Percentiles rank a stretch among this genome's conserved stretches.
Conservation (phyloP, 2,888 invertebrate species). For the Pterostichus niger region DNA sequence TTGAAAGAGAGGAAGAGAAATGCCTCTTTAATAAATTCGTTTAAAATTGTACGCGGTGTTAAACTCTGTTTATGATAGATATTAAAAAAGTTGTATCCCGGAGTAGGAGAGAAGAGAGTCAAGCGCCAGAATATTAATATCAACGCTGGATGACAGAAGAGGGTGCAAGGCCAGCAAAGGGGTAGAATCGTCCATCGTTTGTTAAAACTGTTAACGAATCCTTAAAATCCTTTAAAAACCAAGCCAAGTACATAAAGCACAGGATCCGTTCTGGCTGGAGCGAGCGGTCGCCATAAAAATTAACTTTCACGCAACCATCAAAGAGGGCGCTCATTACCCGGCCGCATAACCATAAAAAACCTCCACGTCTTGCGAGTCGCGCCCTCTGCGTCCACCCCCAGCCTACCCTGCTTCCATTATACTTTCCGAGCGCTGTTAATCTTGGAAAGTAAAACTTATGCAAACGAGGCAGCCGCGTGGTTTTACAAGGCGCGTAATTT, state of each 20-base stretch:
- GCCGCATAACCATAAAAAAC: conserved; percentile 76
- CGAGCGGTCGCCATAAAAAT: conserved; percentile 75
- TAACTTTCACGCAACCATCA: conserved; percentile 75
- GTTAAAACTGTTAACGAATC: conserved; percentile 77
- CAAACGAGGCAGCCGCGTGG: conserved; percentile 77
- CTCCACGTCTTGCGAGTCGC: conserved; percentile 64
- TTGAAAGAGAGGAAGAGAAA: not conserved
- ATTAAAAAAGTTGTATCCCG: conserved; percentile 75
- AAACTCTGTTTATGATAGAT: conserved; percentile 74
- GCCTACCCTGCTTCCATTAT: conserved; percentile 73
- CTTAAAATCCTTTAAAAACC: conserved; percentile 76
- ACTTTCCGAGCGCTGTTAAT: conserved; percentile 77
- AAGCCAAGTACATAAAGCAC: conserved; percentile 75
- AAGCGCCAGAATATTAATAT: conserved; percentile 62
- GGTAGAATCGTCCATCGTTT: conserved; percentile 75
- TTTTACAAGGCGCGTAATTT: conserved; percentile 77
- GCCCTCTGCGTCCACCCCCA: conserved; percentile 43
- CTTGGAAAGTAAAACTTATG: conserved; percentile 78
- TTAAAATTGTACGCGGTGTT: conserved; percentile 74
- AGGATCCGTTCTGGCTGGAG: conserved; percentile 69
- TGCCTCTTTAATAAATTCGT: conserved; percentile 73
- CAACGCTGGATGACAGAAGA: conserved; percentile 53
- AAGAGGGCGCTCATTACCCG: conserved; percentile 74
- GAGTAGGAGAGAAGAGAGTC: conserved; percentile 1
- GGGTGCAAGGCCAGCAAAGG: conserved; percentile 68